phyloP scores from a whole-genome alignment of 2,797 vertebrate genomes.

The Melanotaenia nigrans region DNA sequence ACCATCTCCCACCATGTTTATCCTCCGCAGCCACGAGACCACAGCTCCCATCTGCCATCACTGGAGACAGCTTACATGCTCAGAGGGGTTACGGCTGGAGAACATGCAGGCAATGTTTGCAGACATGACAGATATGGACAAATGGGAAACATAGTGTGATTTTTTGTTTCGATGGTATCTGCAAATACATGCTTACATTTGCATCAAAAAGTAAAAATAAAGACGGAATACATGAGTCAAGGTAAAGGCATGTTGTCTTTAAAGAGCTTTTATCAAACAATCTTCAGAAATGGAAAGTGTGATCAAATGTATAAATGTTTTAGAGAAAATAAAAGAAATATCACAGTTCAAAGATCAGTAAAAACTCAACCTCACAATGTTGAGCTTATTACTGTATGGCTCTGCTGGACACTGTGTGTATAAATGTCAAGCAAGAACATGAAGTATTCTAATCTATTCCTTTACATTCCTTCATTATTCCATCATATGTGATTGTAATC shows the following conservation, averaged over 20 bases:
- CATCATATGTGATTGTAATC: conserved; percentile 46
- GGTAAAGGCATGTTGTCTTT: conserved; percentile 73
- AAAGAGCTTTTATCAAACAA: conserved; percentile 68
- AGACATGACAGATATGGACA: conserved; percentile 53
- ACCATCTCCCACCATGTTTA: conserved; percentile 77
- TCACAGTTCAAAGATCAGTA: conserved; percentile 73
- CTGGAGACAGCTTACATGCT: conserved; percentile 66
- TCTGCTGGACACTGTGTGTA: conserved; percentile 49
- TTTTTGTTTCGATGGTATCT: conserved; percentile 30
- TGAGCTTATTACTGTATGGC: conserved; percentile 52
- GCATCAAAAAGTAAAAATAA: conserved; percentile 20
- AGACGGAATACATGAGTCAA: conserved; percentile 34
- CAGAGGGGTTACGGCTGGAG: conserved; percentile 56
- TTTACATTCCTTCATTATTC: conserved; percentile 56
- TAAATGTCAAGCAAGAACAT: conserved; percentile 46
- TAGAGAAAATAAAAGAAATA: conserved; percentile 35
- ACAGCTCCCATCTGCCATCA: conserved; percentile 75
- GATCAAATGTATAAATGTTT: conserved; percentile 67
- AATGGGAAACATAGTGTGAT: conserved; percentile 28
- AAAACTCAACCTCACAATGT: conserved; percentile 47
- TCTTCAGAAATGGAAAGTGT: conserved; percentile 50
- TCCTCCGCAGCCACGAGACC: conserved; percentile 72
- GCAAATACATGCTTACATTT: conserved; percentile 14
- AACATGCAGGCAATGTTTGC: conserved; percentile 57
- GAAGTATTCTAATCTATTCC: conserved; percentile 39